Conservation (phyloP, 2,888 invertebrate species). For the Galeruca laticollis region DNA sequence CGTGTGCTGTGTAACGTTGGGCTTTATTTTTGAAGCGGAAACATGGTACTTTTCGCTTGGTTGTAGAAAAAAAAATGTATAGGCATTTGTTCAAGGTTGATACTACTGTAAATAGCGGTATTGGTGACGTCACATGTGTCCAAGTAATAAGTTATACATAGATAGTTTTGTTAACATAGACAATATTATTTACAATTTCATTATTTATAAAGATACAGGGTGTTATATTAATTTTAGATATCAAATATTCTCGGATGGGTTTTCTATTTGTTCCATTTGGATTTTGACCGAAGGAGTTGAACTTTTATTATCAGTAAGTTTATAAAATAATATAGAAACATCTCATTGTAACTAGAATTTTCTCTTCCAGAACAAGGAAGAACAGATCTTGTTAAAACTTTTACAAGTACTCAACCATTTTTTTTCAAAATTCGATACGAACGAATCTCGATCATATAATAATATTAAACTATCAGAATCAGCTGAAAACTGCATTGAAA, state of each 20-base stretch:
- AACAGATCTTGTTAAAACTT: neutral
- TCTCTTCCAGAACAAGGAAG: conserved; percentile 2
- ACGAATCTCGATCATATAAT: neutral
- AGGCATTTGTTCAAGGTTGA: neutral
- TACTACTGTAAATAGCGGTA: too few relatives aligned
- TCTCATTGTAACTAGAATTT: neutral
- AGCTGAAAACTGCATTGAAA: conserved; percentile 4
- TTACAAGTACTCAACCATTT: neutral
- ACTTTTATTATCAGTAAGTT: conserved; percentile 34
- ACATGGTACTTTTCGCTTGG: too few relatives aligned
- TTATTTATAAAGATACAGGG: too few relatives aligned
- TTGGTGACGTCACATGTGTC: too few relatives aligned
- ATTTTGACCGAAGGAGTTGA: conserved; percentile 30
- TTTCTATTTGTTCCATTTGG: conserved; percentile 37
- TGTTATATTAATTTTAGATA: conserved; percentile 18
- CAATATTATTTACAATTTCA: neutral
- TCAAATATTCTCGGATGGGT: conserved; percentile 31
- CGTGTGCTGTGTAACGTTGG: too few relatives aligned
- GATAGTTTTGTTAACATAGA: neutral
- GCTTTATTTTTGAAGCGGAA: too few relatives aligned
- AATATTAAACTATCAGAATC: conserved; percentile 21
- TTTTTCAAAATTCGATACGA: neutral
- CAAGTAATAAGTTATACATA: too few relatives aligned
- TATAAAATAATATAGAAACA: neutral
- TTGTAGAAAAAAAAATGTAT: too few relatives aligned